Base-by-base conservation (phyloP, 2,888 invertebrate genomes). In the Hanleya hanleyi region DNA sequence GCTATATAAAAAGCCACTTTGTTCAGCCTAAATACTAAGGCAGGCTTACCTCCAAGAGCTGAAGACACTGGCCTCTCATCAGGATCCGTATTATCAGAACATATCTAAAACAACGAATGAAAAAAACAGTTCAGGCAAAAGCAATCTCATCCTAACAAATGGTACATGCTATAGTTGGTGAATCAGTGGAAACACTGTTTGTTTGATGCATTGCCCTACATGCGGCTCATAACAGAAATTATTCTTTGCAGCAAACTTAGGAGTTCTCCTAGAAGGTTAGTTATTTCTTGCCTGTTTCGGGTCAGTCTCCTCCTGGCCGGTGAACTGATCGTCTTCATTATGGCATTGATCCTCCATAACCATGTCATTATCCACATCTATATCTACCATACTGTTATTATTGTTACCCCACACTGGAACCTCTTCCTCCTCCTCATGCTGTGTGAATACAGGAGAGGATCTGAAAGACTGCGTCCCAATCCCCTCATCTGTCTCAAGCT, bases 331-430 rank as follows among this genome's bases (percentile, higher is more conserved):
- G n/a, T 57, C 57, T 57, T 57, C 57, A 18, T 57, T 18, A 57
- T 33, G 57, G 32, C 35, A n/a, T n/a, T n/a, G n/a, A n/a, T n/a
- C 82, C 77, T 78, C 78, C 65, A 80, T 78, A 36, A 76, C 80
- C 37, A 80, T 81, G 18, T 81, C 72, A 18, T 81, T 78, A 22
- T 78, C 75, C 49, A 73, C 65, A n/a, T 81, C 80, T 51, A 75
- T 76, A 50, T 80, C 77, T 22, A 71, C 69, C 0, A 61, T 62
- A 7, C 76, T 65, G 33, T 76, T 73, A 18, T 77, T 76, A 37
- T 72, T 67, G 1, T 70, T 67, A 69, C 18, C 18, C 41, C 9
- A 41, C 18, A 41, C 9, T 18, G 41, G 9, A 41, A 12, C 41
- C 18, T 41, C 41, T 12, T 41, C 41, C 9, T 41, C 41, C 29